These are phyloP conservation scores for Macrobrachium rosenbergii DNA, from an alignment of 1,140 invertebrate genomes.

Conservation along the genomic window DNA sequence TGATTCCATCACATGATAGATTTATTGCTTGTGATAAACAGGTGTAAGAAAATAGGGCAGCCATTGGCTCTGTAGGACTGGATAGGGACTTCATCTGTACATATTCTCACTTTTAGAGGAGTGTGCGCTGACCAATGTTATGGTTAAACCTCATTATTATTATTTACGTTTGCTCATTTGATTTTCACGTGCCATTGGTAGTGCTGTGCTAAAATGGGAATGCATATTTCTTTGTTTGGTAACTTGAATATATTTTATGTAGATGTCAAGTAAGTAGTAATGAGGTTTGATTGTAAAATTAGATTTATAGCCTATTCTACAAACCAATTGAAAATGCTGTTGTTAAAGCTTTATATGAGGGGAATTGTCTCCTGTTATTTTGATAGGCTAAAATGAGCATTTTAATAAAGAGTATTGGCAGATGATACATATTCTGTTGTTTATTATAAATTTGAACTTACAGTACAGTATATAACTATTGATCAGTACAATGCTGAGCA, in stretches of 20 bases:
- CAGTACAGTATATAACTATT: neutral
- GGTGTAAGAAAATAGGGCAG: constrained; percentile 12
- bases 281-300: constrained; percentile 32
- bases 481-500: constrained; percentile 24
- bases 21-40: constrained; percentile 18
- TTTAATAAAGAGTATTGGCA: constrained; percentile 37
- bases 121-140: constrained; percentile 40
- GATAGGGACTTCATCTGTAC: constrained; percentile 37
- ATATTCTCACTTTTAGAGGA: constrained; percentile 30
- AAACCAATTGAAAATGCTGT: constrained; percentile 25
- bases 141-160: constrained; percentile 32
- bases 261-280: constrained; percentile 24
- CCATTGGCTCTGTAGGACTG: constrained; percentile 26
- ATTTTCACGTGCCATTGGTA: constrained; percentile 9
- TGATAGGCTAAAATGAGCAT: constrained; percentile 30
- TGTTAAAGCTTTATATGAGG: constrained; percentile 45
- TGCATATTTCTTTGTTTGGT: neutral
- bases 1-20: constrained; percentile 1
- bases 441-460: constrained; percentile 12
- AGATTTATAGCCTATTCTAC: constrained; percentile 31
- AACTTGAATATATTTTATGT: neutral
- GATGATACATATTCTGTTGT: constrained; percentile 26
- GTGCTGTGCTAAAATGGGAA: neutral
- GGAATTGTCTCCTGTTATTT: constrained; percentile 32
- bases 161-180: neutral